Conservation (phyloP, 2,113 vertebrate genomes). For the Asarcornis scutulata region DNA sequence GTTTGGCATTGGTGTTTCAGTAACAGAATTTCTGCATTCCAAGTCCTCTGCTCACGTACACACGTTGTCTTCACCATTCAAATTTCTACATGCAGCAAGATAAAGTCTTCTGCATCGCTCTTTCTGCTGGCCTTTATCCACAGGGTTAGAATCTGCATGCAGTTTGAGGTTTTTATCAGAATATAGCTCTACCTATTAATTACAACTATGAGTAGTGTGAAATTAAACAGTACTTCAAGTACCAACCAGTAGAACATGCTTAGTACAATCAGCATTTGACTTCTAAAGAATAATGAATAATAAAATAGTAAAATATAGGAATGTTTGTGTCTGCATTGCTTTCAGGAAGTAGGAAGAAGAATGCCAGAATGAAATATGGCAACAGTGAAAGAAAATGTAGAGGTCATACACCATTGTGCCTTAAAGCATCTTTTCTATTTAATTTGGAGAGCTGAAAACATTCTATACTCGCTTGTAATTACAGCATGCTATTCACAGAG, state of each 20-base stretch:
- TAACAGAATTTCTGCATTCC: not conserved
- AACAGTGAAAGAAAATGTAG: not conserved
- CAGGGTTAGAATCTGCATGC: not conserved
- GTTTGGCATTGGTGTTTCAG: not conserved
- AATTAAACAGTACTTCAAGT: not conserved
- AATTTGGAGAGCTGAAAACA: not conserved
- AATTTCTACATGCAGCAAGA: not conserved
- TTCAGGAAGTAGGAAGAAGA: not conserved
- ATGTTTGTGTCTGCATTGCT: not conserved
- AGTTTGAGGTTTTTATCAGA: not conserved
- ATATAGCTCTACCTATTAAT: not conserved
- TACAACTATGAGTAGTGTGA: not conserved
- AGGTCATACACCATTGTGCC: not conserved
- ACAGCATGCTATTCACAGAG: not conserved
- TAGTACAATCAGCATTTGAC: not conserved
- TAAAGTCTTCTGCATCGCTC: not conserved
- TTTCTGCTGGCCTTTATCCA: not conserved
- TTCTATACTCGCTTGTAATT: not conserved
- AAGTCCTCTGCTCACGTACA: rapidly evolving
- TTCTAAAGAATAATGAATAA: not conserved
- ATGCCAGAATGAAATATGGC: not conserved
- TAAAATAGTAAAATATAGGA: not conserved
- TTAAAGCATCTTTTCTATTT: not conserved
- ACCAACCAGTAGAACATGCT: not conserved
- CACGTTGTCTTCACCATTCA: rapidly evolving